Evolutionary conservation across 2,113 vertebrate genomes (phyloP), one percentile per base, ranked within the genome.

Genomic region (Romanogobio albipinnatus): DNA sequence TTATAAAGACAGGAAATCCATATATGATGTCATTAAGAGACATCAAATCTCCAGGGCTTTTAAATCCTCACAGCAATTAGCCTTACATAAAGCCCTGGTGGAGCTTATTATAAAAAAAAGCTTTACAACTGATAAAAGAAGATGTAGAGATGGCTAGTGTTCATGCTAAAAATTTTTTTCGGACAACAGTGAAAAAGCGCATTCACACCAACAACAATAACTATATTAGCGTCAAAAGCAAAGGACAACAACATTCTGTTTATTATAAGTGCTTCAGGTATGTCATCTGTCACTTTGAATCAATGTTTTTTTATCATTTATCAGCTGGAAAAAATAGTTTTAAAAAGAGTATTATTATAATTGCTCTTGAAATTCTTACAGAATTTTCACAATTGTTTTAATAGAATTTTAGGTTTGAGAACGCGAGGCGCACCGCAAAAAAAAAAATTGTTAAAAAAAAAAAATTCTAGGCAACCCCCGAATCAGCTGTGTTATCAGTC

Each of bases 51-150:
- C 90, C 61, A 10, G 26, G 47, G 89, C 84, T 70, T 86, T 59
- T 86, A 58, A 90, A 90, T 77, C 53, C 92, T 70, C 91, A 89
- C 51, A 90, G 91, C 92, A 93, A 93, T 93, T 92, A 92, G 36
- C 91, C 91, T 86, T 39, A 58, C 62, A 17, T 11, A 2, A 89
- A 90, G 87, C 79, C 47, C 77, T 19, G 1, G 36, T 15, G 11
- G 26, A 73, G 82, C 80, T 81, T 36, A 66, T 61, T 85, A 68
- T 19, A 64, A 73, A 76, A 73, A 76, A 80, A 45, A 10, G 0
- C 5, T 85, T 47, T 7, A 0, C 56, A 68, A 3, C 59, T 47
- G 13, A 45, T 24, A 45, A 73, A 45, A 71, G 9, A 45, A 45
- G 22, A 45, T 45, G 22, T 22, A 45, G 10, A n/a, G 22, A 45